phyloP scores from a whole-genome alignment of 2,113 vertebrate genomes.

The Saiga tatarica region DNA sequence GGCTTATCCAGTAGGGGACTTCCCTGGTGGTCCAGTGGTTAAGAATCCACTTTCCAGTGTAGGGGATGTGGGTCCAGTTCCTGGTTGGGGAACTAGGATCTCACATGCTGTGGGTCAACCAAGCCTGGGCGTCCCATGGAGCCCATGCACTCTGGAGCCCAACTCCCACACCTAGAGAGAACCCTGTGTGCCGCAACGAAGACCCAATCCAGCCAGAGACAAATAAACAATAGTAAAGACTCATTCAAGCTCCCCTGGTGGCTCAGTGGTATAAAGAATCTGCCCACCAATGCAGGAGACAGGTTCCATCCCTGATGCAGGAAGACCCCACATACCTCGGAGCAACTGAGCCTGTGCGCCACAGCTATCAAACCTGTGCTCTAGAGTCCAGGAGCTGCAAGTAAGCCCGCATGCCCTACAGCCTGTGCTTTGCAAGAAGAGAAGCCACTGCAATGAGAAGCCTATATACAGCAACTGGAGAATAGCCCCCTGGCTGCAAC shows the following conservation, averaged over 20 bases:
- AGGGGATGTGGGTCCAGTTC: not conserved
- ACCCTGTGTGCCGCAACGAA: not conserved
- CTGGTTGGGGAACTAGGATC: not conserved
- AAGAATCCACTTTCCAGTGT: not conserved
- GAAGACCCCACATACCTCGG: not conserved
- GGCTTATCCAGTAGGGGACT: constrained; percentile 21
- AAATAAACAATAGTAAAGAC: not conserved
- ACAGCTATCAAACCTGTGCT: not conserved
- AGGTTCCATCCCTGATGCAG: not conserved
- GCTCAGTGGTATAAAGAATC: not conserved
- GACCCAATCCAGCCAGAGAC: not conserved
- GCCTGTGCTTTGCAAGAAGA: not conserved
- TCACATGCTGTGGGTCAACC: not conserved
- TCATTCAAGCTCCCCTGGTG: not conserved
- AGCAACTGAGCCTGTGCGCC: not conserved
- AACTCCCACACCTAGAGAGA: not conserved
- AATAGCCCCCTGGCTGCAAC: not conserved
- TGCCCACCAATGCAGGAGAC: not conserved
- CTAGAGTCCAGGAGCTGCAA: not conserved
- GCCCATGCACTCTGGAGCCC: not conserved
- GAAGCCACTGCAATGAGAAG: not conserved
- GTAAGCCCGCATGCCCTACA: not conserved
- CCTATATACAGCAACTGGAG: not conserved
- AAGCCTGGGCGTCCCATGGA: not conserved
- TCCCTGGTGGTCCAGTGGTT: not conserved